Conservation (phyloP, 2,113 vertebrate species). For the Stegastes partitus region DNA sequence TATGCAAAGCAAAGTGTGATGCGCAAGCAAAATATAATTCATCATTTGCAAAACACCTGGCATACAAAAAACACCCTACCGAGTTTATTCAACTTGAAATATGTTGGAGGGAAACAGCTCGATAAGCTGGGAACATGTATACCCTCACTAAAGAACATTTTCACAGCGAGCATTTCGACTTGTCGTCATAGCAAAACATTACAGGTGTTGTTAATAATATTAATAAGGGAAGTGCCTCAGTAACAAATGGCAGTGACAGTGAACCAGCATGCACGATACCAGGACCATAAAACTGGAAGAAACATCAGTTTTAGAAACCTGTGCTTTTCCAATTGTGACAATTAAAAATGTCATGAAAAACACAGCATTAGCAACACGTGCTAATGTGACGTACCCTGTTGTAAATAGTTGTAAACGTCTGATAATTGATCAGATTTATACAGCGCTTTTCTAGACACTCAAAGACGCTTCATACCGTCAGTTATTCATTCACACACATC, state of each 20-base stretch:
- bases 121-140: neutral
- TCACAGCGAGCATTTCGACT: too few species aligned
- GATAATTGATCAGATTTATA: too few species aligned
- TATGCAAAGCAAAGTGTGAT: neutral
- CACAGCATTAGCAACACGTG: too few species aligned
- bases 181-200: too few species aligned
- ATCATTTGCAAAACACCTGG: constrained; percentile 15
- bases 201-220: too few species aligned
- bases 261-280: neutral
- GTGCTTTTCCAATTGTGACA: neutral
- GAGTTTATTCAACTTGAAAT: neutral
- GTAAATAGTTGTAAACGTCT: too few species aligned
- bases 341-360: too few species aligned
- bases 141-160: neutral
- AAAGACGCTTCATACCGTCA: too few species aligned
- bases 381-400: too few species aligned
- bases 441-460: too few species aligned
- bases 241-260: neutral
- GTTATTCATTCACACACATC: too few species aligned
- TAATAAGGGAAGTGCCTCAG: neutral
- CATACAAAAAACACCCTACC: neutral
- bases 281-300: neutral
- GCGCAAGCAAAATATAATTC: constrained; percentile 1
- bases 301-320: neutral
- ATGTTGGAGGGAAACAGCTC: neutral